A percentile compares a stretch with the other conserved stretches of the same genome.
Evolutionary conservation across 2,888 invertebrate genomes (phyloP).

Genomic region (Spialia ferax): DNA sequence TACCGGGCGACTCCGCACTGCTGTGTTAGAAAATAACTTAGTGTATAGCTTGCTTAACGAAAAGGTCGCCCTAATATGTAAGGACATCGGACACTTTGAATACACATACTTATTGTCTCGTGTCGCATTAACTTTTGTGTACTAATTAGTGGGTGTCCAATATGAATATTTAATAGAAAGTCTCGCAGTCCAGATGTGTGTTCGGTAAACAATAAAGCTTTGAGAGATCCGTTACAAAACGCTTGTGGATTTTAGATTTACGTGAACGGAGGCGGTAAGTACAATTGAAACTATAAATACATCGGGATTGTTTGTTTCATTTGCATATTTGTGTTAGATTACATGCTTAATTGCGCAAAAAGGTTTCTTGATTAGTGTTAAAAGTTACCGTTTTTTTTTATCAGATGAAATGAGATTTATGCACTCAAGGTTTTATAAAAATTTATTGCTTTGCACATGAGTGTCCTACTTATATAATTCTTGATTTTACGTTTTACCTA

Average conservation of each 20-base stretch:
- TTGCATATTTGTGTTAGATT: constrained; percentile 33
- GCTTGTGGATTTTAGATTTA: constrained; percentile 73
- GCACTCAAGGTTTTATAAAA: neutral
- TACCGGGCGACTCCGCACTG: constrained; percentile 58
- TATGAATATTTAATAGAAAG: constrained; percentile 85
- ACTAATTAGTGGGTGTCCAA: constrained; percentile 85
- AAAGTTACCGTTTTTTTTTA: constrained; percentile 1
- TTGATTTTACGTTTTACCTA: too few species aligned
- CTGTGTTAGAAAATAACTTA: constrained; percentile 62
- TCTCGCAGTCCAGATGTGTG: constrained; percentile 80
- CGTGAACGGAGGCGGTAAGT: constrained; percentile 70
- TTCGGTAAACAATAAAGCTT: constrained; percentile 79
- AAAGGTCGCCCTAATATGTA: constrained; percentile 56
- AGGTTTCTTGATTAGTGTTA: constrained; percentile 22
- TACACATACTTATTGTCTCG: constrained; percentile 73
- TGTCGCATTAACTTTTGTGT: constrained; percentile 80
- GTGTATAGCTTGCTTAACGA: constrained; percentile 53
- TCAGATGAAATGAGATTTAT: neutral
- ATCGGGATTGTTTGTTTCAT: constrained; percentile 35
- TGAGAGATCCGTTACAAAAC: constrained; percentile 72
- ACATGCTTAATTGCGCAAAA: constrained; percentile 19
- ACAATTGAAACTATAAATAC: constrained; percentile 51
- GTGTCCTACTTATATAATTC: too few species aligned
- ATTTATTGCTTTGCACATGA: too few species aligned
- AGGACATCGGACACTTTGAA: constrained; percentile 68